Percentiles rank a stretch among this genome's conserved stretches.
Conservation (phyloP, 2,113 vertebrate species). For the Marcusenius ussheri region DNA sequence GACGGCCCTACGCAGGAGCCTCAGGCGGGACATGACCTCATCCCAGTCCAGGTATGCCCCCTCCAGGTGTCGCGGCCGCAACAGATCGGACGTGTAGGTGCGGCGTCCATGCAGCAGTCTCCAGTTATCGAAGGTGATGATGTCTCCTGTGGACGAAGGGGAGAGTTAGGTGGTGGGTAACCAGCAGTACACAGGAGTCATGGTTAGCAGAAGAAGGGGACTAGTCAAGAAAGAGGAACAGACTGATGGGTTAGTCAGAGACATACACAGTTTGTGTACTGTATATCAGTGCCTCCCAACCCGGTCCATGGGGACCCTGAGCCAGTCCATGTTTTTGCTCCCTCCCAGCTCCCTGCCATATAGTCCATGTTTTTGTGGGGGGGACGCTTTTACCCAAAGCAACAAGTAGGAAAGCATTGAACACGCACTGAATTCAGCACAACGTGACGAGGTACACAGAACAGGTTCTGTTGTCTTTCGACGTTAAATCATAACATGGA, state of each 20-base stretch:
- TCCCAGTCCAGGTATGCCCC: conserved; percentile 94
- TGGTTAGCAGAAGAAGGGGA: neutral
- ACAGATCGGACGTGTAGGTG: conserved; percentile 49
- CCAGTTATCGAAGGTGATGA: conserved; percentile 91
- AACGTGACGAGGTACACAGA: too few relatives aligned
- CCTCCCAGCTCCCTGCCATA: too few relatives aligned
- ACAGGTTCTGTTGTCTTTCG: too few relatives aligned
- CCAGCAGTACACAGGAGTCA: neutral
- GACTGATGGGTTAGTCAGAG: neutral
- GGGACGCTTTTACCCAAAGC: too few relatives aligned
- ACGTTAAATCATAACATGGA: too few relatives aligned
- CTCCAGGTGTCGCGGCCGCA: conserved; percentile 68
- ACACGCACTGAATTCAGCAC: too few relatives aligned
- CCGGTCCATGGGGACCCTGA: too few relatives aligned
- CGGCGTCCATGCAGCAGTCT: conserved; percentile 76
- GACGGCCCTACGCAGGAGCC: conserved; percentile 60
- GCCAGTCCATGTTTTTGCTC: too few relatives aligned
- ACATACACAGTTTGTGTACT: neutral
- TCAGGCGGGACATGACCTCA: conserved; percentile 82
- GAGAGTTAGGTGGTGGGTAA: neutral
- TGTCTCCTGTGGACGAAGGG: conserved; percentile 62
- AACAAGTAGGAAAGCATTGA: too few relatives aligned
- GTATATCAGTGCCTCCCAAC: neutral
- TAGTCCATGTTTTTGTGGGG: too few relatives aligned
- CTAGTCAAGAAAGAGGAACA: neutral